A percentile compares a stretch with the other conserved stretches of the same genome.
These are phyloP conservation scores for Cyanoderma ruficeps DNA, from an alignment of 2,113 vertebrate genomes.

Conservation along the genomic window DNA sequence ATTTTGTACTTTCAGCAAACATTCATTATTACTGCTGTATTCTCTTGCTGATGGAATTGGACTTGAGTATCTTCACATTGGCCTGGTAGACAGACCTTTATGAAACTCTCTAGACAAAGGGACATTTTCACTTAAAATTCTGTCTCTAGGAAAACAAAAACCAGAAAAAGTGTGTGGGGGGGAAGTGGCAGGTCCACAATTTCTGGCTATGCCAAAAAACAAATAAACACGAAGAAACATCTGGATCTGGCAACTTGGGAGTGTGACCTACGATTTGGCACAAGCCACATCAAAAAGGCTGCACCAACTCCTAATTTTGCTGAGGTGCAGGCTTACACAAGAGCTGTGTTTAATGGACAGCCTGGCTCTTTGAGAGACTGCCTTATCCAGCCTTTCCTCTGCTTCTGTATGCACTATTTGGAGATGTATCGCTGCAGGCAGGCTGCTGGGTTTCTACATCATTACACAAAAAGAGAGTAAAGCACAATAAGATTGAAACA, in stretches of 20 bases:
- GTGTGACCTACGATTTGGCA: fast-evolving
- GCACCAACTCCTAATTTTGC: background rate
- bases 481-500: background rate
- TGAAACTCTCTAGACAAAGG: background rate
- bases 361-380: background rate
- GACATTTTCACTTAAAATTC: background rate
- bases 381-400: background rate
- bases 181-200: background rate
- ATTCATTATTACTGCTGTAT: background rate
- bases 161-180: background rate
- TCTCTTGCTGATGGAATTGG: background rate
- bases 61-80: background rate
- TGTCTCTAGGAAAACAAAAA: background rate
- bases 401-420: background rate
- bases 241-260: background rate
- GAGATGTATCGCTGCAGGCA: background rate
- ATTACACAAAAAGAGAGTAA: background rate
- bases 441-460: background rate
- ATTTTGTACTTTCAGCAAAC: background rate
- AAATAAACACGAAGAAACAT: background rate
- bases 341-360: background rate
- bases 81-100: background rate
- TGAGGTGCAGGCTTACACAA: background rate
- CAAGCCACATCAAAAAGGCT: background rate
- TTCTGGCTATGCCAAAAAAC: background rate